Evolutionary conservation across 2,888 invertebrate genomes (phyloP), one percentile per base, ranked within the genome.

Genomic region (Lottia gigantea): DNA sequence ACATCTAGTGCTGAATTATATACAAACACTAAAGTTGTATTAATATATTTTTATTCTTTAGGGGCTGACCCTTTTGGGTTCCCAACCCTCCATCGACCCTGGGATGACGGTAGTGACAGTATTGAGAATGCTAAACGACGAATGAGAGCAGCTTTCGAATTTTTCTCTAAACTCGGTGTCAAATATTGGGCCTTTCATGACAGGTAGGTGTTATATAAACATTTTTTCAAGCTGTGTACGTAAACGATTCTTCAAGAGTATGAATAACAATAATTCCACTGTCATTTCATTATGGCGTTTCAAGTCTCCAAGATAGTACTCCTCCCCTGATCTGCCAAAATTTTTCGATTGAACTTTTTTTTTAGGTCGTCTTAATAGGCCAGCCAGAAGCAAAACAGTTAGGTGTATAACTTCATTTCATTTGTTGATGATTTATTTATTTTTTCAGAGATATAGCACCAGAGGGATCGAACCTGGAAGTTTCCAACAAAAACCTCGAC

Each of bases 131-230:
- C 91, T 81, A 92, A 92, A 75, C 90, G 91, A 3, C 89, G 91
- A 66, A 84, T 93, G 62, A 89, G 91, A 73, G 92, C 92, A 0
- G 90, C 91, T 1, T 92, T 92, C 86, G 92, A 93, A 75, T 90
- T 93, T 73, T 92, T 92, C 85, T 79, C 86, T 4, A 92, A 92
- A 81, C 90, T 93, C 0, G 92, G 92, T 12, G 83, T 92, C 15
- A 91, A 91, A 76, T 91, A 91, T 85, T 93, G 92, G 92, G 91
- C 92, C 0, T 92, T 92, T 26, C 91, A 91, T 76, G 92, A 92
- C 82, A 88, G 87, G 89, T 88, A 74, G 49, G 40, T 1, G 1
- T 40, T 40, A 6, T 1, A 11, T 8, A 11, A 8, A 40, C 2
- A 1, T 40, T 8, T 3, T 11, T 11, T 40, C 40, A 31, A 6